phyloP scores from a whole-genome alignment of 2,113 vertebrate species.

The Chaenogobius annularis region DNA sequence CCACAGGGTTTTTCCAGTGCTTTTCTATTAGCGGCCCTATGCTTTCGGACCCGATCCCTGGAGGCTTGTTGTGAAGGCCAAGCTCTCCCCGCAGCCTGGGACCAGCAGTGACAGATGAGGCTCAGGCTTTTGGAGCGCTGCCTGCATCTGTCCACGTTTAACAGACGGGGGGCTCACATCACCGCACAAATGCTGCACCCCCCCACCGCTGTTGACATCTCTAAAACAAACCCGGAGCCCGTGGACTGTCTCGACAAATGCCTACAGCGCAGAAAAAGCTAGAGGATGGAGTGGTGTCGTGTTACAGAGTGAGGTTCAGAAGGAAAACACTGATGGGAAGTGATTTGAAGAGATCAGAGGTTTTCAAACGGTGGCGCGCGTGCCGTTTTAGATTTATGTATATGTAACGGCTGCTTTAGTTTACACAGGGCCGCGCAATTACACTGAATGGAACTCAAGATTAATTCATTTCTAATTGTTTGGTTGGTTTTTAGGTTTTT shows the following conservation, averaged over 20 bases:
- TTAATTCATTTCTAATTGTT: too few species aligned
- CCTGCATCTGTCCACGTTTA: constrained; percentile 61
- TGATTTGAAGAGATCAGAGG: constrained; percentile 1
- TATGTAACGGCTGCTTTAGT: too few species aligned
- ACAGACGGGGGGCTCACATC: constrained; percentile 2
- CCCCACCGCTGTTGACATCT: constrained; percentile 21
- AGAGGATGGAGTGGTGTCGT: constrained; percentile 9
- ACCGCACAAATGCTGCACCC: background rate
- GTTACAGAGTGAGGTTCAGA: constrained; percentile 26
- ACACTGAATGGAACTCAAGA: too few species aligned
- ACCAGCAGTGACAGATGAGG: constrained; percentile 4
- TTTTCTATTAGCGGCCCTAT: constrained; percentile 25
- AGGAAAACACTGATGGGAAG: constrained; percentile 26
- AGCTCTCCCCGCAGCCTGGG: constrained; percentile 11
- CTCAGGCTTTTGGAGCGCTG: constrained; percentile 38
- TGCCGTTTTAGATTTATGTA: too few species aligned
- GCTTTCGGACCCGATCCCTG: constrained; percentile 1
- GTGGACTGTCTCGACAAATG: background rate
- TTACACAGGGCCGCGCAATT: too few species aligned
- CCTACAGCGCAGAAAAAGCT: constrained; percentile 16
- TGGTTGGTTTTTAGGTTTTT: too few species aligned
- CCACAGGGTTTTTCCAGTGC: constrained; percentile 7
- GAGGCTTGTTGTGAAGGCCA: background rate
- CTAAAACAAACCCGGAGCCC: constrained; percentile 17
- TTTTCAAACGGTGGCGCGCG: background rate